These are phyloP conservation scores for Ischnura elegans DNA, from an alignment of 2,888 invertebrate genomes.

Conservation along the genomic window DNA sequence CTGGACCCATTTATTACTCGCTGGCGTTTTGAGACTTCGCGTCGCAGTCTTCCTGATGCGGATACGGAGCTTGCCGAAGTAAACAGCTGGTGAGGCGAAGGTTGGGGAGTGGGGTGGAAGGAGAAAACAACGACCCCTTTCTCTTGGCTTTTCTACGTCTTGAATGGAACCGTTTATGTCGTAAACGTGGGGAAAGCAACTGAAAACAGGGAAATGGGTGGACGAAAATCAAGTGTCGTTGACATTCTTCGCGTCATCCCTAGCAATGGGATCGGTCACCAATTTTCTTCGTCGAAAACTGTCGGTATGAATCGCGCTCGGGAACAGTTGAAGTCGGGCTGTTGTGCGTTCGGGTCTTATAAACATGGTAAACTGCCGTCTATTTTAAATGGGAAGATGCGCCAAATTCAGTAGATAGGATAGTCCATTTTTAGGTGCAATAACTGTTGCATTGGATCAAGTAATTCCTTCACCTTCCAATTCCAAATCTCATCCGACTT, in stretches of 20 bases:
- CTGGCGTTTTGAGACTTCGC: neutral
- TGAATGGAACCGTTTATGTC: neutral
- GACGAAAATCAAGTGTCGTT: neutral
- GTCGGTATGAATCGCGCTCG: no score
- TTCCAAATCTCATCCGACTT: no score
- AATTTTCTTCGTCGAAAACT: no score
- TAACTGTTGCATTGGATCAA: no score
- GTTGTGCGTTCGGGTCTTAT: no score
- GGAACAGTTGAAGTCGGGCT: no score
- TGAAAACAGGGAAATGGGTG: neutral
- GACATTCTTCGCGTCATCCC: neutral
- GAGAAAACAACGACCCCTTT: neutral
- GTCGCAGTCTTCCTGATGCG: neutral
- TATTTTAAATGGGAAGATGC: no score
- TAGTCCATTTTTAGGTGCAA: no score
- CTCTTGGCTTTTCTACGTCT: neutral
- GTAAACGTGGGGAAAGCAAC: neutral
- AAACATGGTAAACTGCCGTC: no score
- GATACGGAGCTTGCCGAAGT: neutral
- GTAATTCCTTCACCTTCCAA: no score
- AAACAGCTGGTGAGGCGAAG: conserved; percentile 3
- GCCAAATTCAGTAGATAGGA: no score
- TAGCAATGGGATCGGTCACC: no score
- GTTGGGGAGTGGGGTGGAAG: neutral
- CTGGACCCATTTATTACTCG: neutral